Evolutionary conservation across 2,888 invertebrate genomes (phyloP).

Genomic region (Malthinus flaveolus): DNA sequence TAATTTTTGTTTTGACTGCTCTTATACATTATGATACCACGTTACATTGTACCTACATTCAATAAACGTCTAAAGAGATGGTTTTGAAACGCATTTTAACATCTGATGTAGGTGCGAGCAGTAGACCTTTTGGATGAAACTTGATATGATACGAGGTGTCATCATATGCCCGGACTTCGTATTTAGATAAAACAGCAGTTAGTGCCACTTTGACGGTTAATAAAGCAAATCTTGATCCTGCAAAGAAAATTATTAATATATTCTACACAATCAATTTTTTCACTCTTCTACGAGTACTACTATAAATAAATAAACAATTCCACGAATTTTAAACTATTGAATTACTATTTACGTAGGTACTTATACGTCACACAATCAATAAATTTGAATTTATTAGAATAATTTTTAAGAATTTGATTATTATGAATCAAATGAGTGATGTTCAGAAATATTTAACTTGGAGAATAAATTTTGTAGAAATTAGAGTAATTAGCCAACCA

Average conservation of each 20-base stretch:
- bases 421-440: too few species aligned
- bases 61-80: background rate
- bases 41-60: background rate
- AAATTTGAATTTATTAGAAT: too few species aligned
- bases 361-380: too few species aligned
- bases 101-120: constrained; percentile 23
- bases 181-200: constrained; percentile 33
- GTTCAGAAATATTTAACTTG: too few species aligned
- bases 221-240: constrained; percentile 38
- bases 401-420: too few species aligned
- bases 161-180: constrained; percentile 23
- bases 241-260: constrained; percentile 9
- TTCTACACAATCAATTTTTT: too few species aligned
- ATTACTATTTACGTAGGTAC: too few species aligned
- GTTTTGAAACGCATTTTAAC: constrained; percentile 1
- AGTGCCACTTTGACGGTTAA: constrained; percentile 34
- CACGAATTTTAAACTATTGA: too few species aligned
- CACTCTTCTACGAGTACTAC: too few species aligned
- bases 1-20: background rate
- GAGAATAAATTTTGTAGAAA: too few species aligned
- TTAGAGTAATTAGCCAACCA: too few species aligned
- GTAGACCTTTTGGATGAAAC: constrained; percentile 31
- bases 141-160: constrained; percentile 30
- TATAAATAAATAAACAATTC: too few species aligned
- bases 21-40: background rate